phyloP scores from a whole-genome alignment of 1,140 invertebrate species.

The Caligus rogercresseyi region DNA sequence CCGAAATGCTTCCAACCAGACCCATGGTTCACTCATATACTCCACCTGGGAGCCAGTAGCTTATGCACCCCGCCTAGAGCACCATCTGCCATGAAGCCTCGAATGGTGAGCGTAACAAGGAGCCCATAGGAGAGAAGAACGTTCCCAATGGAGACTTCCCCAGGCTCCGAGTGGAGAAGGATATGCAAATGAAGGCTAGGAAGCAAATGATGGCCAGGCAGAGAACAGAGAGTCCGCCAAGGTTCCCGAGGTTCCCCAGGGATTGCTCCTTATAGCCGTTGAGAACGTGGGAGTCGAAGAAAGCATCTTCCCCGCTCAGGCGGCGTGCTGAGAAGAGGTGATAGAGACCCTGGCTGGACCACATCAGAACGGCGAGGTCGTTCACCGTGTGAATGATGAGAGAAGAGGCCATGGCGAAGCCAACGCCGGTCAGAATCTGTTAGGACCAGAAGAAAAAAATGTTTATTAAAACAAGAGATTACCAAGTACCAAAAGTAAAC shows the following conservation, averaged over 20 bases:
- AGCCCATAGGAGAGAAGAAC: neutral
- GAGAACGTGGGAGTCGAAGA: neutral
- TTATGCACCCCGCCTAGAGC: neutral
- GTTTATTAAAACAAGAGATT: neutral
- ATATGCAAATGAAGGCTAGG: neutral
- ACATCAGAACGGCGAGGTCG: neutral
- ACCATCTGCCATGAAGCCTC: neutral
- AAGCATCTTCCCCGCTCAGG: neutral
- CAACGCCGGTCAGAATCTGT: conserved; percentile 3
- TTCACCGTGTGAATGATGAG: neutral
- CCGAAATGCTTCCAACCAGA: neutral
- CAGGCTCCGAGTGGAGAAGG: neutral
- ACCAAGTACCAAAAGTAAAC: neutral
- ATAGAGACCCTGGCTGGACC: neutral
- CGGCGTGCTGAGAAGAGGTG: neutral
- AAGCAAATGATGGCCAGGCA: conserved; percentile 1
- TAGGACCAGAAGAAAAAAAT: neutral
- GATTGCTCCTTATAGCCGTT: neutral
- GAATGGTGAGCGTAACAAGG: neutral
- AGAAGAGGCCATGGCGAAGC: neutral
- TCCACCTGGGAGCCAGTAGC: neutral
- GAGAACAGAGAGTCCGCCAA: neutral
- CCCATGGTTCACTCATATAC: neutral
- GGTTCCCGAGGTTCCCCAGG: neutral
- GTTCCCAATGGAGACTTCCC: neutral